Percentiles rank a stretch among this genome's conserved stretches.
These are phyloP conservation scores for Globodera rostochiensis DNA, from an alignment of 1,140 invertebrate species.

Conservation along the genomic window DNA sequence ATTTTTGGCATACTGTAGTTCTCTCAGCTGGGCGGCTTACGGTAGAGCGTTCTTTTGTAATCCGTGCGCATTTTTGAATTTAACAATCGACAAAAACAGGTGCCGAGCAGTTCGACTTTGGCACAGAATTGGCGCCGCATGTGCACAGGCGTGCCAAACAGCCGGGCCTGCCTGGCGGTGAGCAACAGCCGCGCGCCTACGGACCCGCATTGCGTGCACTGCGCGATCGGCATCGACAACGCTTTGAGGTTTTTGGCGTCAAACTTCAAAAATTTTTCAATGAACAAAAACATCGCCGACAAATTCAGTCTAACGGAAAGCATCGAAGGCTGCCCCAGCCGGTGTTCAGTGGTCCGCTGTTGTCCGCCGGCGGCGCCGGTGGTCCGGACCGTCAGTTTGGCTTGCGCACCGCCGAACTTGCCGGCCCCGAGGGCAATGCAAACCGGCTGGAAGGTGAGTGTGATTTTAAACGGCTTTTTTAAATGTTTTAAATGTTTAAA, in stretches of 20 bases:
- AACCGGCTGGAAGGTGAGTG: constrained; percentile 25
- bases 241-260: too few relatives aligned
- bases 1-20: neutral
- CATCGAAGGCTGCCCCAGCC: constrained; percentile 1
- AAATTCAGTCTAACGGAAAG: neutral
- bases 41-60: neutral
- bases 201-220: constrained; percentile 11
- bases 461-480: constrained; percentile 17
- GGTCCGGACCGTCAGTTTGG: constrained; percentile 36
- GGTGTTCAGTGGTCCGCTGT: constrained; percentile 19
- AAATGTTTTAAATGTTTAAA: constrained; percentile 22
- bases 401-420: constrained; percentile 13
- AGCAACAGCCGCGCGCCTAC: constrained; percentile 17
- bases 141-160: constrained; percentile 8
- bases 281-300: constrained; percentile 1
- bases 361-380: neutral
- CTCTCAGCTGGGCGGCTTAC: neutral
- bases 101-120: neutral
- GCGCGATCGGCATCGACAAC: constrained; percentile 8
- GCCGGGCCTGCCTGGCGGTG: neutral
- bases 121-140: neutral
- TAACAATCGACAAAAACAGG: neutral
- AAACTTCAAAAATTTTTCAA: too few relatives aligned
- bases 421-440: constrained; percentile 1
- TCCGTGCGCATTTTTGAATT: too few relatives aligned